These are phyloP conservation scores for Machimus rusticus DNA, from an alignment of 2,888 invertebrate genomes.

Conservation along the genomic window DNA sequence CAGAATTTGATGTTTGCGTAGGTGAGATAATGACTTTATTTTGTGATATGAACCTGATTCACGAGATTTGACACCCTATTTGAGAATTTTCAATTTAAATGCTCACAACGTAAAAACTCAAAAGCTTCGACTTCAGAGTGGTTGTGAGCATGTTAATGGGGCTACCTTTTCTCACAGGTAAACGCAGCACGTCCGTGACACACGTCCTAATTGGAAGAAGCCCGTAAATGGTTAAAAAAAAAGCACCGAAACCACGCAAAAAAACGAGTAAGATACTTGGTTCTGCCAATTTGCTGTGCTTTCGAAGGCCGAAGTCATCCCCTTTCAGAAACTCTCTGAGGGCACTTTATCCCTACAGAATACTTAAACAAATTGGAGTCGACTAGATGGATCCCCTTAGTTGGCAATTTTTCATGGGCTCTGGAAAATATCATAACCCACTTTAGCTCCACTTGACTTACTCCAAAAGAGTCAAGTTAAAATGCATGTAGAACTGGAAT, in stretches of 20 bases:
- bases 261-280: background rate
- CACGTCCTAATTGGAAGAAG: background rate
- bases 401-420: background rate
- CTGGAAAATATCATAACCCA: constrained; percentile 3
- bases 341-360: background rate
- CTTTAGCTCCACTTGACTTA: constrained; percentile 3
- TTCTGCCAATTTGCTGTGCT: background rate
- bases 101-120: background rate
- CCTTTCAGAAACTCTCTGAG: background rate
- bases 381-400: background rate
- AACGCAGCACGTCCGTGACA: background rate
- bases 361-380: background rate
- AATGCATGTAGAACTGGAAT: background rate
- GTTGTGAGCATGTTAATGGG: background rate
- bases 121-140: background rate
- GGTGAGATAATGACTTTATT: background rate
- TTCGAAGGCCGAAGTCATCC: background rate
- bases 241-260: background rate
- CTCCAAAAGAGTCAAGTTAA: background rate
- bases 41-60: background rate
- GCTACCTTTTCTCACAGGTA: background rate
- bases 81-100: background rate
- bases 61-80: background rate
- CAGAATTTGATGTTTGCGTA: background rate
- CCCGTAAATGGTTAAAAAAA: background rate